Base-by-base conservation (phyloP, 2,797 vertebrate species). In the Coreius guichenoti region DNA sequence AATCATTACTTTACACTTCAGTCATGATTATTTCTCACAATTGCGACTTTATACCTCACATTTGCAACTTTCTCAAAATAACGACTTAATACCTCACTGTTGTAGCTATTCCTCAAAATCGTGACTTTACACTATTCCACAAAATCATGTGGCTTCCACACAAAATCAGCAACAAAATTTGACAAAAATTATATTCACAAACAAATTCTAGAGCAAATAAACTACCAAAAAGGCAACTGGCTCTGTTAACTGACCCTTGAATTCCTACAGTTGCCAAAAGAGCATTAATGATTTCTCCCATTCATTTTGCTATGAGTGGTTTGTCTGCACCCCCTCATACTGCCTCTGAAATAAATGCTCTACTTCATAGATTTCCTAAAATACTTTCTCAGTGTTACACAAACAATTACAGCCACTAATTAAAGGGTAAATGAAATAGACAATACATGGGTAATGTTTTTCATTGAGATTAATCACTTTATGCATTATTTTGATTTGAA, bases 311-410 rank as follows among this genome's bases (percentile, higher is more conserved):
- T 4, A 36, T 68, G 19, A 54, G 29, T 54, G 29, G 73, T 54
- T 36, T 13, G 73, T 14, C 45, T 47, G 17, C 49, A 39, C 5
- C 67, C 5, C 67, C 21, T 67, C 31, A 49, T 5, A 33, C 47
- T 36, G 26, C 19, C 45, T 67, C 43, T 80, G 19, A 47, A 67
- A 65, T 23, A 54, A 54, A 23, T 4, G 14, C 19, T 29, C 26
- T 80, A 77, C 31, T 21, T 78, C 19, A n/a, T 19, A 17, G n/a
- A 45, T 72, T 72, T 70, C 33, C n/a, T 17, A n/a, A 69, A 81
- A 69, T n/a, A 54, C 0, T 51, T 51, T 45, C 33, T 61, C 23
- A 61, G 14, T 39, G 54, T 36, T 51, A 51, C 45, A 47, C 31
- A 77, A 33, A 47, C 17, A 49, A 65, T 80, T 49, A 63, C 61